Evolutionary conservation across 2,113 vertebrate genomes (phyloP).

Genomic region (Monopterus albus): DNA sequence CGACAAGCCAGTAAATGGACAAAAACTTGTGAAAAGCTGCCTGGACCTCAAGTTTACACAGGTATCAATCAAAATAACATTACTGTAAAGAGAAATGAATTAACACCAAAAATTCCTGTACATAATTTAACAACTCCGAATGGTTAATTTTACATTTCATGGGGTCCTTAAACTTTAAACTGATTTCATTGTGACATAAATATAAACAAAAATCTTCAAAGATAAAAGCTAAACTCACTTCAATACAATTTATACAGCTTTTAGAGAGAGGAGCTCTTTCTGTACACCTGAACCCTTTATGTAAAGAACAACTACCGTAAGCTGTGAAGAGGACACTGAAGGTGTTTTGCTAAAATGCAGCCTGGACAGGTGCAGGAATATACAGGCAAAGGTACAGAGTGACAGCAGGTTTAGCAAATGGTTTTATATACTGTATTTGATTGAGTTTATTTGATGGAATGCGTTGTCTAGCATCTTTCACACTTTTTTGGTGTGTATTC

Average conservation of each 20-base stretch:
- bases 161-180: slow-evolving; percentile 35
- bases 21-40: slow-evolving; percentile 24
- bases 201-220: slow-evolving; percentile 45
- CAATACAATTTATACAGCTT: slow-evolving; percentile 70
- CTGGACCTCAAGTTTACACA: slow-evolving; percentile 27
- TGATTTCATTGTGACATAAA: slow-evolving; percentile 22
- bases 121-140: slow-evolving; percentile 2
- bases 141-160: slow-evolving; percentile 47
- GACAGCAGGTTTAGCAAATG: slow-evolving; percentile 67
- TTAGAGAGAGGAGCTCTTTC: slow-evolving; percentile 56
- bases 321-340: slow-evolving; percentile 48
- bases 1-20: background rate
- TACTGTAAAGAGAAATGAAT: background rate
- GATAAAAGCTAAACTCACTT: slow-evolving; percentile 62
- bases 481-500: slow-evolving; percentile 75
- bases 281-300: slow-evolving; percentile 60
- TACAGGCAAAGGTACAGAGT: slow-evolving; percentile 71
- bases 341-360: slow-evolving; percentile 55
- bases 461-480: slow-evolving; percentile 57
- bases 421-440: slow-evolving; percentile 47
- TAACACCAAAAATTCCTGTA: slow-evolving; percentile 3
- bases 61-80: slow-evolving; percentile 4
- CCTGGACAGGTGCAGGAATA: slow-evolving; percentile 68
- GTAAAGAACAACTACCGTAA: slow-evolving; percentile 61
- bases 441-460: slow-evolving; percentile 55